phyloP scores from a whole-genome alignment of 1,140 invertebrate species.

The Drosophila arawakana region DNA sequence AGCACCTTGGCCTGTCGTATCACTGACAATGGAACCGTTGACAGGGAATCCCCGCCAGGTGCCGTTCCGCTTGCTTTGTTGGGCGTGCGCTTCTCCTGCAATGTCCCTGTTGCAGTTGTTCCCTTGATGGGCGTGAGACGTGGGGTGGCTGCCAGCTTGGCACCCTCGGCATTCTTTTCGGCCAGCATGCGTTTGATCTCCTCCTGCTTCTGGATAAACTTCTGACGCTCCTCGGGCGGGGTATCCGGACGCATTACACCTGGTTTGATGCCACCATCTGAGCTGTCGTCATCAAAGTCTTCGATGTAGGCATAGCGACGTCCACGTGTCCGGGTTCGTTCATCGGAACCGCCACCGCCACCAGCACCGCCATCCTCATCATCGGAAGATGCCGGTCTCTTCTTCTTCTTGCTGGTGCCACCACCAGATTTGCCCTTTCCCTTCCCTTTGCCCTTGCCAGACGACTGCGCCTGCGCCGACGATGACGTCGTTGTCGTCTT shows the following conservation, averaged over 20 bases:
- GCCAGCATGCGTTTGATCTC: conserved; percentile 84
- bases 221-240: conserved; percentile 82
- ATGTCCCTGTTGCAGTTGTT: conserved; percentile 1
- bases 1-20: conserved; percentile 84
- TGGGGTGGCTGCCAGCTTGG: conserved; percentile 79
- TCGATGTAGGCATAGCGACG: conserved; percentile 90
- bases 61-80: conserved; percentile 33
- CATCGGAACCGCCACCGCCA: conserved; percentile 85
- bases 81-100: conserved; percentile 67
- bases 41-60: conserved; percentile 65
- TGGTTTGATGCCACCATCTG: conserved; percentile 86
- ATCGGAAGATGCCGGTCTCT: conserved; percentile 42
- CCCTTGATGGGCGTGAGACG: conserved; percentile 76
- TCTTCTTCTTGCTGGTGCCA: conserved; percentile 58
- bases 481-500: conserved; percentile 42
- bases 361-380: conserved; percentile 56
- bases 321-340: conserved; percentile 88
- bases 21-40: conserved; percentile 77
- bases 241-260: conserved; percentile 82
- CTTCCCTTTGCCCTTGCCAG: conserved; percentile 57
- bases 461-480: conserved; percentile 49
- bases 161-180: conserved; percentile 82
- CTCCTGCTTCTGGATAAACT: conserved; percentile 83
- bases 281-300: conserved; percentile 81
- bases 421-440: conserved; percentile 47